These are phyloP conservation scores for Invenusta paracnida DNA, from an alignment of 2,888 invertebrate genomes.

Conservation along the genomic window DNA sequence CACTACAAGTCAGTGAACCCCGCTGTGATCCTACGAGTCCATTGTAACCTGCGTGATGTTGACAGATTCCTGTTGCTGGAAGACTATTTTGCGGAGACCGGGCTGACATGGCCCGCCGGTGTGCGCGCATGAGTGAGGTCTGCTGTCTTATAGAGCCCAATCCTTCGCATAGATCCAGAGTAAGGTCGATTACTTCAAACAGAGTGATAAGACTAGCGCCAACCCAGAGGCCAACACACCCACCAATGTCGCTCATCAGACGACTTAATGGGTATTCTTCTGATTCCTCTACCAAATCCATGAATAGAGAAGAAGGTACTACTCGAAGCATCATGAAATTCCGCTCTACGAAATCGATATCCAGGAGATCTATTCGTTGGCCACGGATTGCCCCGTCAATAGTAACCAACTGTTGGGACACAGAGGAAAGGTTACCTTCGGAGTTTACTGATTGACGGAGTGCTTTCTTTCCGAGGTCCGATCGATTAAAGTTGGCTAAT, in stretches of 20 bases:
- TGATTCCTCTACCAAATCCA: constrained; percentile 42
- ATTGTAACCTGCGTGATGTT: no score
- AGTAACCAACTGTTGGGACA: no score
- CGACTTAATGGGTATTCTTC: constrained; percentile 44
- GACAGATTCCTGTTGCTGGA: no score
- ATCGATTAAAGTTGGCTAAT: neutral
- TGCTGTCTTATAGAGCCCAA: neutral
- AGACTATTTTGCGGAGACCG: no score
- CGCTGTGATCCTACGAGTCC: no score
- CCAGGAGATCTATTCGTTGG: constrained; percentile 19
- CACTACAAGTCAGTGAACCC: no score
- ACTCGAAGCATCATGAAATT: constrained; percentile 43
- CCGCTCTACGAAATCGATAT: constrained; percentile 43
- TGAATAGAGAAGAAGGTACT: constrained; percentile 43
- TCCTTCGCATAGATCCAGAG: constrained; percentile 33
- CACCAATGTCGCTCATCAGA: constrained; percentile 44
- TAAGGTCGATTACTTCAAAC: constrained; percentile 43
- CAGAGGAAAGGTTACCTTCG: neutral
- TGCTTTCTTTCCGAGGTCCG: neutral
- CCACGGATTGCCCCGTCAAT: constrained; percentile 13
- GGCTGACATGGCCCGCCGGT: neutral
- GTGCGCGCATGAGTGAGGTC: neutral
- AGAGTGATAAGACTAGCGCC: constrained; percentile 44
- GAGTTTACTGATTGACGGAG: neutral
- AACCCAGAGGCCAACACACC: constrained; percentile 45